Base-by-base conservation (phyloP, 2,888 invertebrate genomes). In the Hypolimnas misippus region DNA sequence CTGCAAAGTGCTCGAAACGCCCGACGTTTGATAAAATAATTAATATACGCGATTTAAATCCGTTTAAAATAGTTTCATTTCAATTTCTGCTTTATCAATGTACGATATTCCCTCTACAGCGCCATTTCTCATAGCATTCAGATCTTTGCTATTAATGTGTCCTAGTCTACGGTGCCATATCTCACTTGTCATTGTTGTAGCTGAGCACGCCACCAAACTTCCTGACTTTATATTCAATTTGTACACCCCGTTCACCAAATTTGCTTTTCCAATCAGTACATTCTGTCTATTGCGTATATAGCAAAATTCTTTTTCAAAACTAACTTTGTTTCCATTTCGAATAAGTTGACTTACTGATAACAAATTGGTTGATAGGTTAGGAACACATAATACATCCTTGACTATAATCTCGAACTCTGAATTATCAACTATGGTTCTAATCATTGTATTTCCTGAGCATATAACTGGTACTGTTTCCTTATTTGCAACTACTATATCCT, bases 361-460 rank as follows among this genome's bases (percentile, higher is more conserved):
- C 21, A 71, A 61, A 44, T 71, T 71, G 10, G 69, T 71, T 21
- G 66, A 62, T 25, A 70, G 65, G 16, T 53, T 65, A 16, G 66
- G 69, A n/a, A 70, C 61, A 46, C 62, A 72, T 57, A 70, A 64
- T 59, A 69, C 68, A 62, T 69, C 62, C 8, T 68, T 66, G 19
- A 65, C 38, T 33, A 38, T 1, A 56, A 44, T 42, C 19, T 16
- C 21, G 17, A 10, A 49, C 54, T 16, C 56, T 46, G 19, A 46
- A 19, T 21, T 12, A 12, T 12, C 33, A 33, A 33, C 12, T 12
- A 33, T 12, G 7, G 33, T 33, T 33, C 10, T 33, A 10, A 33
- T 33, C 12, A 7, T 33, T 12, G 33, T 33, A 33, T 33, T 33
- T 12, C 33, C 33, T 8, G 33, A 7, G 12, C 33, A 33, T 12